Evolutionary conservation across 1,140 invertebrate species (phyloP).

Genomic region (Stegodyphus dumicola): DNA sequence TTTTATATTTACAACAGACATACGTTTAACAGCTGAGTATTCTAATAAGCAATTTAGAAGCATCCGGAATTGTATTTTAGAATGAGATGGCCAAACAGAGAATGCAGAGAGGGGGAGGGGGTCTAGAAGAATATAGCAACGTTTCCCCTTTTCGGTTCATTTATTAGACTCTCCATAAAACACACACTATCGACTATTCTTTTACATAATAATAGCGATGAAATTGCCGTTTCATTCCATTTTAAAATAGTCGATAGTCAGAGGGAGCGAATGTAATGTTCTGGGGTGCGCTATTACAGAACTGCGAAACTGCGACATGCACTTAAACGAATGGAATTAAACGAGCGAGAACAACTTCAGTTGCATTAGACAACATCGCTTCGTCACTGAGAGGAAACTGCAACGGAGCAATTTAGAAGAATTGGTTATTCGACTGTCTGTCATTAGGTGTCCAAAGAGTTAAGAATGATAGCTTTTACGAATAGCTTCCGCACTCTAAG

Average conservation of each 20-base stretch:
- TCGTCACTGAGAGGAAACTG: too few relatives aligned
- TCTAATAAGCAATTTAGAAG: too few relatives aligned
- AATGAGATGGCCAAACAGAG: too few relatives aligned
- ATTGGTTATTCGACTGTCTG: conserved; percentile 9
- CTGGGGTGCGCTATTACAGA: neutral
- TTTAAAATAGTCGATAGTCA: neutral
- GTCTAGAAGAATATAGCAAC: too few relatives aligned
- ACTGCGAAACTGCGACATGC: neutral
- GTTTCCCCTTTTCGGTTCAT: too few relatives aligned
- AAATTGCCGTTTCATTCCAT: neutral
- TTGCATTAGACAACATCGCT: neutral
- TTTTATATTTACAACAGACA: too few relatives aligned
- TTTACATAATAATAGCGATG: neutral
- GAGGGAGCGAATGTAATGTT: neutral
- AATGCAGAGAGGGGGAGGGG: too few relatives aligned
- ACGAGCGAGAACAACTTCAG: neutral
- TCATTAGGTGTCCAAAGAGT: conserved; percentile 15
- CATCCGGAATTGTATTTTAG: too few relatives aligned
- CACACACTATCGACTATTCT: neutral
- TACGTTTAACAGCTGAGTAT: too few relatives aligned
- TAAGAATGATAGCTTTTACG: conserved; percentile 4
- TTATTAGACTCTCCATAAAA: neutral
- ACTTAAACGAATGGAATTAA: conserved; percentile 14
- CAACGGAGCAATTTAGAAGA: conserved; percentile 7
- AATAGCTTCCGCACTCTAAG: neutral